Conservation (phyloP, 2,797 vertebrate species). For the Propithecus deckenii region DNA sequence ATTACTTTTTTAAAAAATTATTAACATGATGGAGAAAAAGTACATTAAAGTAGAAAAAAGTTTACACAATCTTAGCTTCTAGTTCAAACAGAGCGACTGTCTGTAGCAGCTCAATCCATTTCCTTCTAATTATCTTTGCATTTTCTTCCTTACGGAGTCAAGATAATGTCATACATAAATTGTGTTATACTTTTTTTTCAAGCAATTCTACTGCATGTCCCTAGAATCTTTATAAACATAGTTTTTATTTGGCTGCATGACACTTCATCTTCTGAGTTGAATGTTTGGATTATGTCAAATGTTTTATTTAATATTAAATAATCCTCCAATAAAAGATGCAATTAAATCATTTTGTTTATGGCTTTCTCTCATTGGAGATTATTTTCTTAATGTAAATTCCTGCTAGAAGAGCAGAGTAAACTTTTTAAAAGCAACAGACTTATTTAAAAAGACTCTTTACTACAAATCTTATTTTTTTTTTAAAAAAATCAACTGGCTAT, state of each 20-base stretch:
- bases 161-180: background rate
- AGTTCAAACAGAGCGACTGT: background rate
- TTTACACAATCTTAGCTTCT: background rate
- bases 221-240: background rate
- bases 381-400: background rate
- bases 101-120: background rate
- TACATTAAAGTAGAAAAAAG: background rate
- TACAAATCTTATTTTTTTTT: background rate
- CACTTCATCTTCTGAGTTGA: background rate
- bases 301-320: background rate
- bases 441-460: background rate
- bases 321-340: background rate
- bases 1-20: background rate
- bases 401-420: background rate
- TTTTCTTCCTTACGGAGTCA: background rate
- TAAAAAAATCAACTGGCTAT: background rate
- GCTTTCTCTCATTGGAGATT: background rate
- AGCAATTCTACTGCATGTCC: background rate
- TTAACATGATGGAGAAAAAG: background rate
- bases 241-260: background rate
- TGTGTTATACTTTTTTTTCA: background rate
- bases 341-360: background rate
- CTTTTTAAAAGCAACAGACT: background rate
- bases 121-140: background rate
- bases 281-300: background rate